Conservation (phyloP, 1,140 invertebrate genomes). For the Lepidurus packardi region DNA sequence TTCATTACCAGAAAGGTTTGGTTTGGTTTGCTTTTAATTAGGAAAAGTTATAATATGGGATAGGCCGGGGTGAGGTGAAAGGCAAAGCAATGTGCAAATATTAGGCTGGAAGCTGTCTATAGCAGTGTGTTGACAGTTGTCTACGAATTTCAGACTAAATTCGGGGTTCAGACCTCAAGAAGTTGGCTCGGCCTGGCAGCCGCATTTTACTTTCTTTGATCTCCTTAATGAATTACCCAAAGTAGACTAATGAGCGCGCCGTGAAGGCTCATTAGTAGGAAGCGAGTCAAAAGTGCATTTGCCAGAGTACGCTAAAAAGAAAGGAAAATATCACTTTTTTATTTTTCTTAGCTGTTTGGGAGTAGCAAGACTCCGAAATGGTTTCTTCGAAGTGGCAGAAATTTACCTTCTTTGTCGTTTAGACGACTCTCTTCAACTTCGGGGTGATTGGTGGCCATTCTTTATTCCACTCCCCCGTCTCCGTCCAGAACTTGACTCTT, state of each 20-base stretch:
- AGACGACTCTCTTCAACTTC: neutral
- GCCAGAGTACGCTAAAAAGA: neutral
- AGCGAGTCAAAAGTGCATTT: neutral
- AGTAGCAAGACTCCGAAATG: neutral
- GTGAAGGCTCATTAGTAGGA: neutral
- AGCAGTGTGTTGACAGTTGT: neutral
- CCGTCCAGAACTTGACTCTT: neutral
- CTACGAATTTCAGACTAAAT: neutral
- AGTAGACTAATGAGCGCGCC: neutral
- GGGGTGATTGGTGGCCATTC: neutral
- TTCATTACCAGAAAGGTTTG: neutral
- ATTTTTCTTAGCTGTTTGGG: neutral
- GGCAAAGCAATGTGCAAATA: neutral
- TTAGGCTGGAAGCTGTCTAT: neutral
- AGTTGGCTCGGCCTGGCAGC: neutral
- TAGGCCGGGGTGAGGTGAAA: too few relatives aligned
- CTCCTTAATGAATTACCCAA: conserved; percentile 6
- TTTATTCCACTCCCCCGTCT: neutral
- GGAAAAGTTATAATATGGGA: too few relatives aligned
- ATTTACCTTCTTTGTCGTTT: conserved; percentile 16
- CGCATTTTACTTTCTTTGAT: neutral
- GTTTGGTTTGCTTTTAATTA: neutral
- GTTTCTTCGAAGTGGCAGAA: neutral
- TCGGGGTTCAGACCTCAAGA: neutral
- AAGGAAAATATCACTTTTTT: neutral